These are phyloP conservation scores for Ophraella communa DNA, from an alignment of 2,888 invertebrate genomes.

Conservation along the genomic window DNA sequence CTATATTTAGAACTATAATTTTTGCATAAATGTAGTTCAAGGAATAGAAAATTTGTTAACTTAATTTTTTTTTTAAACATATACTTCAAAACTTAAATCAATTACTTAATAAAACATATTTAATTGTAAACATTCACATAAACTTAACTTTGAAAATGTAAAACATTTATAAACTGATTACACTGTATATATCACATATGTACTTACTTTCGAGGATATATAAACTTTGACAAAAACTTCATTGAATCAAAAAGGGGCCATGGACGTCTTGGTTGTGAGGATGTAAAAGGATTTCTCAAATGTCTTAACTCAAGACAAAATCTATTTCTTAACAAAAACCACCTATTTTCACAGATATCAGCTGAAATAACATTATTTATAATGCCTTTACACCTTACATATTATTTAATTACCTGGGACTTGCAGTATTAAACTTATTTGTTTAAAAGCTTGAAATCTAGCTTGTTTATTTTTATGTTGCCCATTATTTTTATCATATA, in stretches of 20 bases:
- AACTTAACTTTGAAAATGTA: too few relatives aligned
- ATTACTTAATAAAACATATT: too few relatives aligned
- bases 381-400: background rate
- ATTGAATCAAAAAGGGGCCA: conserved; percentile 1
- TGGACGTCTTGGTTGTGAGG: background rate
- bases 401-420: background rate
- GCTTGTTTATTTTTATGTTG: conserved; percentile 10
- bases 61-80: too few relatives aligned
- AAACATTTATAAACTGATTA: too few relatives aligned
- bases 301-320: conserved; percentile 3
- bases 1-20: too few relatives aligned
- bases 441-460: conserved; percentile 5
- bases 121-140: too few relatives aligned
- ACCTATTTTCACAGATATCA: conserved; percentile 6
- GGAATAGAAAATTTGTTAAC: too few relatives aligned
- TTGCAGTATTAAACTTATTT: background rate
- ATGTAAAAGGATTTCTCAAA: background rate
- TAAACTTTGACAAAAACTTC: conserved; percentile 6
- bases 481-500: conserved; percentile 8
- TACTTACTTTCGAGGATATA: conserved; percentile 7
- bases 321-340: conserved; percentile 8
- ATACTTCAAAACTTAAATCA: background rate
- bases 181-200: too few relatives aligned
- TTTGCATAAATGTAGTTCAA: too few relatives aligned
- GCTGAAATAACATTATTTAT: conserved; percentile 1